A percentile compares a stretch with the other conserved stretches of the same genome.
phyloP scores from a whole-genome alignment of 1,140 invertebrate species.

The Ceratosolen solmsi region DNA sequence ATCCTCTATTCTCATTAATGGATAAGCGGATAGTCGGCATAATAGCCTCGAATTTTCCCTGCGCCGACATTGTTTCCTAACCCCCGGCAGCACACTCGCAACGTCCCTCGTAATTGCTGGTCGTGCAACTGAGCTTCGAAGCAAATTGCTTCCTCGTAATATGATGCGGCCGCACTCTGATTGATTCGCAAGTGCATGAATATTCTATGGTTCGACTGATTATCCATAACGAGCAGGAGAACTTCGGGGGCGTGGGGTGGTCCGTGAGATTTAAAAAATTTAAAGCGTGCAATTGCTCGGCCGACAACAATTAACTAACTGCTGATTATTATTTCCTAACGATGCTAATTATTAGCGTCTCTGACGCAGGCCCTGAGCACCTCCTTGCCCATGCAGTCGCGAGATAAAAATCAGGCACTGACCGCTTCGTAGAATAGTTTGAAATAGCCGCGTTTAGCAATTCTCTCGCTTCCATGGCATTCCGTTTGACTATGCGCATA shows the following conservation, averaged over 20 bases:
- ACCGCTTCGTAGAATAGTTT: too few relatives aligned
- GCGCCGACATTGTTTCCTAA: slow-evolving; percentile 50
- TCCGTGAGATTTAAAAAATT: too few relatives aligned
- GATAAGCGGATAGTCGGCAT: slow-evolving; percentile 50
- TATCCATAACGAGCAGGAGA: neutral
- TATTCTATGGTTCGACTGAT: neutral
- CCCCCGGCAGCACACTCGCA: neutral
- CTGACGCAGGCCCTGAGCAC: too few relatives aligned
- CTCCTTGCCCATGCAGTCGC: too few relatives aligned
- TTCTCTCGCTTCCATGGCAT: too few relatives aligned
- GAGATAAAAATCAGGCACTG: too few relatives aligned
- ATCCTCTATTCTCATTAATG: slow-evolving; percentile 51
- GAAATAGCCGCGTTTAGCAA: too few relatives aligned
- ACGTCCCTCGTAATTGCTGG: neutral
- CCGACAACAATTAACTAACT: too few relatives aligned
- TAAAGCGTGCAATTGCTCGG: neutral
- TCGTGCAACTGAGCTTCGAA: neutral
- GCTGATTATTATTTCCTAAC: too few relatives aligned
- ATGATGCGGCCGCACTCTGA: neutral
- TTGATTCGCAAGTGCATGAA: slow-evolving; percentile 15
- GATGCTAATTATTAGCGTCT: too few relatives aligned
- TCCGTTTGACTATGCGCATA: too few relatives aligned
- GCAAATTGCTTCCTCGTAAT: slow-evolving; percentile 19
- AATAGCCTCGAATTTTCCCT: slow-evolving; percentile 53
- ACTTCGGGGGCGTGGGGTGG: neutral